Base-by-base conservation (phyloP, 2,797 vertebrate genomes). In the Platalea minor region DNA sequence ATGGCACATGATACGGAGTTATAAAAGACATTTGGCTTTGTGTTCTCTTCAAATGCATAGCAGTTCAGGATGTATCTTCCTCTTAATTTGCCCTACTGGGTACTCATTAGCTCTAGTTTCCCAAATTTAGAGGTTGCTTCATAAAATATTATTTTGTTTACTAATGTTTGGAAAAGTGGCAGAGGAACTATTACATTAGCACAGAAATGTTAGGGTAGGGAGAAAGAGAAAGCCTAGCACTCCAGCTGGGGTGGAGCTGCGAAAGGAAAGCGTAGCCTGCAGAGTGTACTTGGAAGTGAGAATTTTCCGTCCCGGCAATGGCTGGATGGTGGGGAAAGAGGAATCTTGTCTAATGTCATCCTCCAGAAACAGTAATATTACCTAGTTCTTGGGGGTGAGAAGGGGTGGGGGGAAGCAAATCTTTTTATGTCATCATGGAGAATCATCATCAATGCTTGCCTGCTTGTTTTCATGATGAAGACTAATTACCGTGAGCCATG, bases 141-240 rank as follows among this genome's bases (percentile, higher is more conserved):
- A 96, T 96, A 94, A 97, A 97, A 96, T 95, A 94, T 94, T 97
- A 78, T 97, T 96, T 85, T 92, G 51, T 64, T 97, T 97, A 93
- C 92, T 96, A 95, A 95, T 81, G 68, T 96, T 89, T 96, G 60
- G 72, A 45, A 95, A 96, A 95, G 83, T 82, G 68, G 63, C 37
- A 91, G 69, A 93, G 74, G 59, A 87, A 74, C 69, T 76, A 69
- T 89, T 93, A 93, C 86, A 89, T 87, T 67, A 92, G 90, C 43
- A 79, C 51, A 60, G 50, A 65, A 96, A 93, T 64, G 56, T 79
- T 54, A 59, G 33, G 59, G 17, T 11, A 25, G 54, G 63, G 80
- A 39, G 77, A 56, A 85, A 28, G 13, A 79, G 17, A n/a, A 87
- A 69, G 31, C 37, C 43, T 31, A 19, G 17, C 21, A 16, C 59